Conservation (phyloP, 1,140 invertebrate genomes). For the Brachionus sp. region DNA sequence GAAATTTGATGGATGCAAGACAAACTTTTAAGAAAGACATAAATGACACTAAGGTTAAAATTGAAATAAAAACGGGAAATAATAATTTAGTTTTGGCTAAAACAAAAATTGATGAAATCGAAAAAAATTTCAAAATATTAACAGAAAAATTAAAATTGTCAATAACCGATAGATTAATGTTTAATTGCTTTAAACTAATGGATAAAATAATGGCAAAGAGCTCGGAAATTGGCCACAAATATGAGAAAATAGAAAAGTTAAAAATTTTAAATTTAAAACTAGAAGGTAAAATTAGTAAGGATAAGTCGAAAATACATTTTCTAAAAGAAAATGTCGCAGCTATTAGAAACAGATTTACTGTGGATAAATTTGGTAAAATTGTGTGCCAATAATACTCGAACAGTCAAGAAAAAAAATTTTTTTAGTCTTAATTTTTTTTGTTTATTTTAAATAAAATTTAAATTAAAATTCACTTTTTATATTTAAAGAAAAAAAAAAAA, state of each 20-base stretch:
- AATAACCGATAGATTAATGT: neutral
- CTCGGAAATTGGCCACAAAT: neutral
- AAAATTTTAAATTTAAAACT: neutral
- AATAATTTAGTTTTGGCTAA: neutral
- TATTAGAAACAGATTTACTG: neutral
- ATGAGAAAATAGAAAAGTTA: neutral
- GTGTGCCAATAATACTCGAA: neutral
- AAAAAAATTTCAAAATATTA: neutral
- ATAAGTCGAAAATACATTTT: neutral
- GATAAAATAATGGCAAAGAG: neutral
- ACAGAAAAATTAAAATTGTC: neutral
- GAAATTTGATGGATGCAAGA: too few species aligned
- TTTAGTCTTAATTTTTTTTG: too few species aligned
- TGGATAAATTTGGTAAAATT: neutral
- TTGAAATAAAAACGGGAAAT: neutral
- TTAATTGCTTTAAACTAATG: neutral
- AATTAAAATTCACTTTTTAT: neutral
- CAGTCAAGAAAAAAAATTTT: neutral
- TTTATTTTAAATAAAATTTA: too few species aligned
- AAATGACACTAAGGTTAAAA: neutral
- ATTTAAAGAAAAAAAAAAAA: neutral
- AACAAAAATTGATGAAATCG: neutral
- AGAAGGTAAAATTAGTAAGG: neutral
- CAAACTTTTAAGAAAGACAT: neutral
- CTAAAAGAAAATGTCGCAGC: neutral